These are phyloP conservation scores for Leptosomus discolor DNA, from an alignment of 2,113 vertebrate genomes.

Conservation along the genomic window DNA sequence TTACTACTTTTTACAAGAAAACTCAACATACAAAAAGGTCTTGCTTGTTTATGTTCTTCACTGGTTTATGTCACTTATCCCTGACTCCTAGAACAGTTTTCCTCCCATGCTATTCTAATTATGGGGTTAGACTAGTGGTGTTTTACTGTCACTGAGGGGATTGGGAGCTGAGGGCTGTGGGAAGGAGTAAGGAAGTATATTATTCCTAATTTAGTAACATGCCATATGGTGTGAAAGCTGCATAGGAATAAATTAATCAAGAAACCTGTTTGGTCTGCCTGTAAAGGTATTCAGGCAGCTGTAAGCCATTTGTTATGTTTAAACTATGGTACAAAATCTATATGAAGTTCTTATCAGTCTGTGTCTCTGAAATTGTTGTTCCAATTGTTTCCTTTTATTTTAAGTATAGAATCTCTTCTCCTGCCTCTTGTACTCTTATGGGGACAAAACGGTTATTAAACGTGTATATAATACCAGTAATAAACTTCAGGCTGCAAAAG, in stretches of 20 bases:
- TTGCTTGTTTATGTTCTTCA: not conserved
- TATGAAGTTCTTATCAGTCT: not conserved
- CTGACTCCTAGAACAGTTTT: not conserved
- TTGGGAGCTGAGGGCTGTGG: not conserved
- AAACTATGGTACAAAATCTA: not conserved
- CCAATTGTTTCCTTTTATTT: not conserved
- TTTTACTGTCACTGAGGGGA: not conserved
- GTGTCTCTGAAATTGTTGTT: not conserved
- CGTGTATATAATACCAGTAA: not conserved
- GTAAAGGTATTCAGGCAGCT: not conserved
- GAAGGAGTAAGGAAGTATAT: not conserved
- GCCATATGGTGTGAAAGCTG: not conserved
- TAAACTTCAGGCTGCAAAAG: not conserved
- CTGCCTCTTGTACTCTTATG: not conserved
- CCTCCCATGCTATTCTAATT: not conserved
- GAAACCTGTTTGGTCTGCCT: not conserved
- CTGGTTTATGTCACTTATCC: not conserved
- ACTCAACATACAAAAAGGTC: not conserved
- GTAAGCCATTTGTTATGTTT: not conserved
- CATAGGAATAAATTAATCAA: not conserved
- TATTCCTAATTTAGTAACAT: not conserved
- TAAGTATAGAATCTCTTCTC: not conserved
- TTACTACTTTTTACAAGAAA: not conserved
- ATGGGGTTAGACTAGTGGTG: not conserved
- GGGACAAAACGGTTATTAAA: not conserved